Evolutionary conservation across 1,140 invertebrate genomes (phyloP), one percentile per base, ranked within the genome.

Genomic region (Dendroctonus ponderosae): DNA sequence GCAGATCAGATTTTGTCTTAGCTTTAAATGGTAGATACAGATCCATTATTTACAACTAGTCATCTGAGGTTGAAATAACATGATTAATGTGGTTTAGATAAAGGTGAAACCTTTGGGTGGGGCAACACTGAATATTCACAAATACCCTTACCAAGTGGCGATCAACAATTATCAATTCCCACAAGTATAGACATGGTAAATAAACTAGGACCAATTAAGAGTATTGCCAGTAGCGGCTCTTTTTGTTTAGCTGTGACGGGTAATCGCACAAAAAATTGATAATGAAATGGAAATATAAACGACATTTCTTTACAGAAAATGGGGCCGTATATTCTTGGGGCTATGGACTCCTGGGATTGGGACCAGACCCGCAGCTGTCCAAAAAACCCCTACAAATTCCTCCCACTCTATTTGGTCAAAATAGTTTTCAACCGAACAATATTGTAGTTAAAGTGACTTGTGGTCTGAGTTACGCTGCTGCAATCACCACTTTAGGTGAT

Each of bases 111-210:
- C 2, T 98, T 97, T 83, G 96, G 95, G 0, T 99, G 96, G 96
- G 96, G 97, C 15, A 98, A 97, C 78, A 91, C 91, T 1, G 97
- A 99, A 81, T 98, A 97, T 77, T 86, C 86, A 3, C 96, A 98
- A 78, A 80, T 99, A 41, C 76, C 79, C 9, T 79, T 79, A 74
- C 57, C 71, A 6, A 72, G 73, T 26, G 80, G 81, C 41, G 77
- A 82, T 43, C 81, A 82, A 57, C 90, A 91, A 78, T 78, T 91
- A 7, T 86, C 89, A 76, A 83, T 84, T 49, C 89, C 95, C 0
- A 85, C 82, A 9, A 80, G 88, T 70, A 72, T 97, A 3, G 80
- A 85, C 62, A 75, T 86, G 8, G 83, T 83, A 0, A 77, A 81
- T 58, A 78, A 85, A 15, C 72, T 92, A 44, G 94, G 94, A 6